phyloP scores from a whole-genome alignment of 2,888 invertebrate species.

The Sepioteuthis lessoniana region DNA sequence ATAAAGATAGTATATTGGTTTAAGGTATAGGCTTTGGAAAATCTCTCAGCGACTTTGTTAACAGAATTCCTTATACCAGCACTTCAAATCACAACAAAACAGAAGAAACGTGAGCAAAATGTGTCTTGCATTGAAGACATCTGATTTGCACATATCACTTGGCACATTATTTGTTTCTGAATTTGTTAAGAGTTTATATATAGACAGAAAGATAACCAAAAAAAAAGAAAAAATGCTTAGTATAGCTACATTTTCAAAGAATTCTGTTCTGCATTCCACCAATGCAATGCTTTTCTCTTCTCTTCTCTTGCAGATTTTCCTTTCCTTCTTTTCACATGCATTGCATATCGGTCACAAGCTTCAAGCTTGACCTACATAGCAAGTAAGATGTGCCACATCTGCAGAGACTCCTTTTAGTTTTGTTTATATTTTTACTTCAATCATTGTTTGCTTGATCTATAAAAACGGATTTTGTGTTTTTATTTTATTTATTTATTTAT shows the following conservation, averaged over 20 bases:
- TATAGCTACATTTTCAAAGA: not conserved
- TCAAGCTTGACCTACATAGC: not conserved
- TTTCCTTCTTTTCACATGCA: not conserved
- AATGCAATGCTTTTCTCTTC: not conserved
- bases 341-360: not conserved
- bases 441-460: not conserved
- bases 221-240: not conserved
- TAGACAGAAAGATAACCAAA: not conserved
- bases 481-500: not conserved
- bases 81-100: not conserved
- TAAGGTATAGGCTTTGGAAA: not conserved
- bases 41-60: not conserved
- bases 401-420: not conserved
- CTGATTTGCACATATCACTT: not conserved
- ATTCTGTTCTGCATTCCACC: not conserved
- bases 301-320: not conserved
- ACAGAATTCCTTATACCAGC: not conserved
- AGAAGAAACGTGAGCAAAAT: not conserved
- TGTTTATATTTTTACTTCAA: no score
- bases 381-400: conserved; percentile 8
- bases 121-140: not conserved
- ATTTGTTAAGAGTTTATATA: not conserved
- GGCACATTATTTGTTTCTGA: not conserved
- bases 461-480: not conserved
- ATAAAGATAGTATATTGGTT: not conserved